Evolutionary conservation across 2,113 vertebrate species (phyloP).

Genomic region (Albula goreensis): DNA sequence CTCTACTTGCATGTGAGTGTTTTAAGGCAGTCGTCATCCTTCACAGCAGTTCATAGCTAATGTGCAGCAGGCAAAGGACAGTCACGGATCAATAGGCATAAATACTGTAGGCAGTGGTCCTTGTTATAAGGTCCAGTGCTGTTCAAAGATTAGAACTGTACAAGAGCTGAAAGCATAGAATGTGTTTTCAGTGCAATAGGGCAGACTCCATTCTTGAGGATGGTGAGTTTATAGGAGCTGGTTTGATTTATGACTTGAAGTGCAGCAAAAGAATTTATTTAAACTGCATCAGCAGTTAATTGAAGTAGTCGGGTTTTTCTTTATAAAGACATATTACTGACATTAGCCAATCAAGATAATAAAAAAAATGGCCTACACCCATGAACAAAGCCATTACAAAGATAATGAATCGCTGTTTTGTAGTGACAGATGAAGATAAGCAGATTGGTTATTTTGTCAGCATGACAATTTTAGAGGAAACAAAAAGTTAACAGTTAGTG

Average conservation of each 20-base stretch:
- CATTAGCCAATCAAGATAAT: background rate
- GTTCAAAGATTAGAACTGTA: constrained; percentile 36
- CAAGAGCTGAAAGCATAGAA: constrained; percentile 14
- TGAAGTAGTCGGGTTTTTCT: background rate
- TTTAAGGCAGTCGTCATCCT: constrained; percentile 8
- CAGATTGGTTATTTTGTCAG: background rate
- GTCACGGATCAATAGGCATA: constrained; percentile 36
- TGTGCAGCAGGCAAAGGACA: constrained; percentile 31
- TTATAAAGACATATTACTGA: background rate
- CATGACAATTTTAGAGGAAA: background rate
- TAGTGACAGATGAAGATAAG: background rate
- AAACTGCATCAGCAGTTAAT: too few species aligned
- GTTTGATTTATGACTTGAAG: background rate
- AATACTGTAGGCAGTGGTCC: constrained; percentile 28
- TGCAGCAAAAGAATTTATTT: background rate
- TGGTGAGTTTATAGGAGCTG: background rate
- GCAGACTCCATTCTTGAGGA: too few species aligned
- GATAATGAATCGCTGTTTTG: background rate
- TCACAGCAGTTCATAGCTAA: constrained; percentile 29
- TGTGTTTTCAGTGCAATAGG: constrained; percentile 7
- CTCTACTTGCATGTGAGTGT: constrained; percentile 11
- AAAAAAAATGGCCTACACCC: background rate
- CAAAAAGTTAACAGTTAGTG: background rate
- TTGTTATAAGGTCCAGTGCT: constrained; percentile 35
- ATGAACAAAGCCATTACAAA: background rate